Percentiles rank a stretch among this genome's conserved stretches.
Conservation (phyloP, 92 coral and sea anemone species). For the Epizoanthus scotinus region DNA sequence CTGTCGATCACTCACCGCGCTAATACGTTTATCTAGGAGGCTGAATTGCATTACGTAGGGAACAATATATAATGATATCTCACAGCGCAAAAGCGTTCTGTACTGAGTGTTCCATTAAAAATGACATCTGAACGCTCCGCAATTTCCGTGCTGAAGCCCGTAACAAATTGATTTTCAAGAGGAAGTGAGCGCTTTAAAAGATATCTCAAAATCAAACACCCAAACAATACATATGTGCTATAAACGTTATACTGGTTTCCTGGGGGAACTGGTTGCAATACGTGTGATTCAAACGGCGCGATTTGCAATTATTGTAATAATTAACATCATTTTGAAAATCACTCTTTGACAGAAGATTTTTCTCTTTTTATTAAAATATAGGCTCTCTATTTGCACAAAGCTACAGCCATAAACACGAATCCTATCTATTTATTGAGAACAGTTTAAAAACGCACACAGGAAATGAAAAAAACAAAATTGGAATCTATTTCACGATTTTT, state of each 20-base stretch:
- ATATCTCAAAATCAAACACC: not conserved
- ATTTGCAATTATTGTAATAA: not conserved
- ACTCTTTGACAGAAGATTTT: slow-evolving; percentile 1
- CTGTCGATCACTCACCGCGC: slow-evolving; percentile 9
- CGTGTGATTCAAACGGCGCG: slow-evolving; percentile 1
- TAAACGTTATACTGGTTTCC: not conserved
- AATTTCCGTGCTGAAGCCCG: not conserved
- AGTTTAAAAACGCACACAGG: too few relatives aligned
- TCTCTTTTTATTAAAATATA: slow-evolving; percentile 11
- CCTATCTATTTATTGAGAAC: not conserved
- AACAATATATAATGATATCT: slow-evolving; percentile 10
- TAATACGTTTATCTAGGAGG: slow-evolving; percentile 2
- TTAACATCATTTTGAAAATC: not conserved
- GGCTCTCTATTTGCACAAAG: not conserved
- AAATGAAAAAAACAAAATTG: too few relatives aligned
- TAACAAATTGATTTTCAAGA: slow-evolving; percentile 3
- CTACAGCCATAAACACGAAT: not conserved
- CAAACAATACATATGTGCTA: not conserved
- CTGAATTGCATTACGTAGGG: not conserved
- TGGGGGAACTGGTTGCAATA: not conserved
- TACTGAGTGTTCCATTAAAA: not conserved
- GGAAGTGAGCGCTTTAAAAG: not conserved
- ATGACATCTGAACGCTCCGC: not conserved
- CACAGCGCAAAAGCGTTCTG: not conserved
- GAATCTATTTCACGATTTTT: too few relatives aligned